Evolutionary conservation across 2,797 vertebrate genomes (phyloP), one percentile per base, ranked within the genome.

Genomic region (Fistularia commersonii): DNA sequence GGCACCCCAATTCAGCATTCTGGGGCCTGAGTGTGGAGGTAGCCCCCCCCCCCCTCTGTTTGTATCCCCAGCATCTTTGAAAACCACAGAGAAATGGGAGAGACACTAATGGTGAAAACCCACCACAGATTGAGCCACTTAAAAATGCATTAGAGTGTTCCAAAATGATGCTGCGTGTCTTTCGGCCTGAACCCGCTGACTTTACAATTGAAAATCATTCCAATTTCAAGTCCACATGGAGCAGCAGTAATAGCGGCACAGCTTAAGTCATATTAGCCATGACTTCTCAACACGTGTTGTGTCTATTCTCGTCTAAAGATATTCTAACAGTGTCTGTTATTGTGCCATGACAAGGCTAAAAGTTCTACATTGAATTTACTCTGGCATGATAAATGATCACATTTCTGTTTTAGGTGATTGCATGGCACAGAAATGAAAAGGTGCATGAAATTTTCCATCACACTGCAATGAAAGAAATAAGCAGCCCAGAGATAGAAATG

Each of bases 121-220:
- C 56, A 79, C 74, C 51, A 42, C 66, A 67, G 76, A 77, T 55
- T 76, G 63, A 67, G 73, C 61, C 72, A 77, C 72, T 83, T 73
- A 69, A 55, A 76, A 86, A 86, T 78, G 72, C 72, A 77, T 83
- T 79, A 74, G 43, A 64, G 57, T 48, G 52, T 53, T 73, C 45
- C 54, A 43, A 74, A 82, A 73, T 58, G 51, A 71, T 5, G 36
- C 45, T 7, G 60, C 15, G 45, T 46, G 60, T 64, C 61, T 64
- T 59, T 54, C 23, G 6, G 53, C 51, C 57, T 23, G 9, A 67
- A 52, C 61, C 61, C 49, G 3, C 40, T 8, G 14, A 63, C 53
- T 59, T 47, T 3, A n/a, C 35, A 73, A 51, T 13, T 40, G 48
- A 11, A 44, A 68, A 61, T 62, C 47, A 48, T 45, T 54, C 34